Evolutionary conservation across 2,113 vertebrate species (phyloP), one percentile per base, ranked within the genome.

Genomic region (Gorsachius goisagi): DNA sequence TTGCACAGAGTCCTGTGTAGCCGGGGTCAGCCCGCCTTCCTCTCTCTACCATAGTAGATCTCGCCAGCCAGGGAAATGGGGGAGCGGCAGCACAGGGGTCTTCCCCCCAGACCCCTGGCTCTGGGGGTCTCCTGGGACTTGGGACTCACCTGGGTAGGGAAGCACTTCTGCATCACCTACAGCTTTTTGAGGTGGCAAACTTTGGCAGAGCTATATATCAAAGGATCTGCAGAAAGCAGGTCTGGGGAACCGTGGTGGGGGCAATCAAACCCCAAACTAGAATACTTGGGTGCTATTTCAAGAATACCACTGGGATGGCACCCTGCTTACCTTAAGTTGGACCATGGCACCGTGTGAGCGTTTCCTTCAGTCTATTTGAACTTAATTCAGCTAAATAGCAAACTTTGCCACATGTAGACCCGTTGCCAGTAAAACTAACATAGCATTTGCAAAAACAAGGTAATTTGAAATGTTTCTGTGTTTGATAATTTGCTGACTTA

Each of bases 401-500:
- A 75, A 76, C 37, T 67, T 50, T 52, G 69, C 27, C 15, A 10
- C 33, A 68, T 7, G 15, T 8, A 79, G 75, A 53, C 17, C 33
- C 9, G 1, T 77, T 78, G 81, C 75, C 47, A 94, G 45, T 33
- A 91, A 95, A 96, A 76, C 53, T 47, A 82, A 45, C 9, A 56
- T 1, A 81, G 12, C 33, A 53, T 84, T 96, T 76, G 64, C n/a
- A 73, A 94, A 95, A 85, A 15, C 58, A 91, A 90, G 55, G 47
- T 56, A 87, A 84, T 85, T 85, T 79, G 55, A 95, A 95, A 82
- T 83, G 64, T 17, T 52, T 68, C 37, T 67, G 63, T 73, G 45
- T 73, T 84, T 86, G 44, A 90, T 91, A 83, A 75, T 84, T 93
- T 95, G n/a, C 84, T 93, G 91, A 93, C 76, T 73, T 74, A 14